Evolutionary conservation across 2,888 invertebrate genomes (phyloP).

Genomic region (Boloria selene): DNA sequence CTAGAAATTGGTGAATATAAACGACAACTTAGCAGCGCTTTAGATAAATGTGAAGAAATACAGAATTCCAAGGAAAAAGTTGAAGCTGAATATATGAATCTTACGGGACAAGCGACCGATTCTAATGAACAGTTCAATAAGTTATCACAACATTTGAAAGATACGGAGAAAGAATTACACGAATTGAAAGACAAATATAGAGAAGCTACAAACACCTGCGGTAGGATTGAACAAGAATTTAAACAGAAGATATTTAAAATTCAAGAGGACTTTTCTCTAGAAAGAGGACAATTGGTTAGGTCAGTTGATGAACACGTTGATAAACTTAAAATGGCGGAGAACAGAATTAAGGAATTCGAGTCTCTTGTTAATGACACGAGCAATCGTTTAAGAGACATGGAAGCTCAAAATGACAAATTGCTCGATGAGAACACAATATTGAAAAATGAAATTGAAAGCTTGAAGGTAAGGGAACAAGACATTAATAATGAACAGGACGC

Average conservation of each 20-base stretch:
- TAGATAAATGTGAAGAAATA: conserved; percentile 82
- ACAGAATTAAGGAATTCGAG: conserved; percentile 66
- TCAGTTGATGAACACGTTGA: conserved; percentile 65
- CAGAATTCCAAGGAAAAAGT: conserved; percentile 81
- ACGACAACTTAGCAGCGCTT: conserved; percentile 78
- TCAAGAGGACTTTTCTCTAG: conserved; percentile 67
- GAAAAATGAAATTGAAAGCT: conserved; percentile 66
- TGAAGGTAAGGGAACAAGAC: conserved; percentile 68
- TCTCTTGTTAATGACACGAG: conserved; percentile 52
- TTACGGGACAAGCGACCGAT: conserved; percentile 83
- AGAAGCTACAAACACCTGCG: conserved; percentile 68
- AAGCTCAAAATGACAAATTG: conserved; percentile 63
- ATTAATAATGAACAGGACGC: conserved; percentile 62
- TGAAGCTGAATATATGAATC: conserved; percentile 82
- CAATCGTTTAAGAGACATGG: conserved; percentile 58
- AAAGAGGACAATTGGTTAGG: conserved; percentile 64
- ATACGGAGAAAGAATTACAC: conserved; percentile 82
- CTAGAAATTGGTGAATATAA: conserved; percentile 81
- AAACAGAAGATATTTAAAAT: conserved; percentile 74
- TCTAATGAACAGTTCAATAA: conserved; percentile 83
- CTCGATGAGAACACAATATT: conserved; percentile 72
- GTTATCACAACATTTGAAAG: conserved; percentile 79
- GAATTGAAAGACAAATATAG: conserved; percentile 74
- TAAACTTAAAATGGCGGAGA: conserved; percentile 62
- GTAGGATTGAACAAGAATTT: conserved; percentile 73